Evolutionary conservation across 1,140 invertebrate genomes (phyloP), one percentile per base, ranked within the genome.

Genomic region (Drosophila tani): DNA sequence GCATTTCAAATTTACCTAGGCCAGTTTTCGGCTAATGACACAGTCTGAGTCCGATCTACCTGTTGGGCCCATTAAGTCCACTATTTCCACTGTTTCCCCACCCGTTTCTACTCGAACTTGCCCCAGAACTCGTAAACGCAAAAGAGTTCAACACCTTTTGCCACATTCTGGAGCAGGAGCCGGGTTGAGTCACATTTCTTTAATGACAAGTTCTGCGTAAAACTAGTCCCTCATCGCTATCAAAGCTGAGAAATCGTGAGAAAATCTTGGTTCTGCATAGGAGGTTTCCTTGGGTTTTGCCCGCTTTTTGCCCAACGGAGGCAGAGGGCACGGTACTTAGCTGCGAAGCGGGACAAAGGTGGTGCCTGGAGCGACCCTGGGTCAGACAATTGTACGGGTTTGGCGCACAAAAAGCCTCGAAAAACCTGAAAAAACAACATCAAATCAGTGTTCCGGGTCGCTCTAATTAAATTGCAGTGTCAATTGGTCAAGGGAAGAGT

Each of bases 391-490:
- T 77, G 57, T 66, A 62, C 58, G 63, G 55, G 55, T 64, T 70
- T 62, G 71, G 64, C 38, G 41, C 38, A 47, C 56, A 58, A 79
- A 82, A 82, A 60, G 53, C 53, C 46, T 38, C 43, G 45, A 64
- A 70, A 85, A 86, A 87, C 75, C 65, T 50, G 83, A 87, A 88
- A 82, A 88, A 77, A 63, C 71, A 65, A 60, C 81, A 88, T 81
- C 29, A 73, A 87, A 79, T 82, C 84, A 51, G 65, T 56, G 75
- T 70, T 59, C 85, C 69, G 79, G 85, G 85, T 90, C 85, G 85
- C 81, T 90, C 85, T 90, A 90, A 90, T 90, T 90, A 90, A 90
- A 90, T 71, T 73, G 67, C 85, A 90, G 75, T 90, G 85, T 90
- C 85, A 90, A 91, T 88, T 81, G 81, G 70, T 66, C 70, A 68